Base-by-base conservation (phyloP, 2,888 invertebrate genomes). In the Agelastica alni region DNA sequence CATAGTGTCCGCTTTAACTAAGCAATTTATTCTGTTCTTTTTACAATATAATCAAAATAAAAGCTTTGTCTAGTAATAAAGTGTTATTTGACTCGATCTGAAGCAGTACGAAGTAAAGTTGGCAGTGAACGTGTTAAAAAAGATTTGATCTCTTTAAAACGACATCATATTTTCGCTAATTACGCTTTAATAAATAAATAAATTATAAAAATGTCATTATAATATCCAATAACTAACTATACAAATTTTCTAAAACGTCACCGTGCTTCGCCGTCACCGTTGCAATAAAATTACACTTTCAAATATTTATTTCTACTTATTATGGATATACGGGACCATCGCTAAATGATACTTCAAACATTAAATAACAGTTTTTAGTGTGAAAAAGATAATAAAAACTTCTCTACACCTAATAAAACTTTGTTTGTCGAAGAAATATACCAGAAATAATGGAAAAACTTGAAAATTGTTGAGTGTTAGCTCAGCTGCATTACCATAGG, bases 321-420 rank as follows among this genome's bases (percentile, higher is more conserved):
- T 47, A 56, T 42, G 41, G 37, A 28, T 42, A 51, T 36, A 47
- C 47, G 28, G 31, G 39, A 36, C 22, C 52, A 22, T 49, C 28
- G 57, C 59, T 55, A 57, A 57, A 51, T 41, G 49, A 58, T 46
- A 56, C 46, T 12, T 59, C 56, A 61, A 61, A 61, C 58, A 61
- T 53, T 56, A 43, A 44, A 58, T 62, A 62, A 62, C 58, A 62
- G 59, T 62, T 62, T 59, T 59, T 54, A 51, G 62, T 60, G 62
- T 62, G 62, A 62, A 62, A 60, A 62, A 53, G 62, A 56, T 60
- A 60, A 62, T 62, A 62, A 62, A 62, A 60, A 52, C 43, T 47
- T 62, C n/a, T n/a, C 59, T 54, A 44, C 54, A 54, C 54, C 54
- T 56, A 54, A 61, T 56, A 59, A 56, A 58, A 51, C 46, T 45